Conservation (phyloP, 2,888 invertebrate genomes). For the Zygothrica quintamaculata region DNA sequence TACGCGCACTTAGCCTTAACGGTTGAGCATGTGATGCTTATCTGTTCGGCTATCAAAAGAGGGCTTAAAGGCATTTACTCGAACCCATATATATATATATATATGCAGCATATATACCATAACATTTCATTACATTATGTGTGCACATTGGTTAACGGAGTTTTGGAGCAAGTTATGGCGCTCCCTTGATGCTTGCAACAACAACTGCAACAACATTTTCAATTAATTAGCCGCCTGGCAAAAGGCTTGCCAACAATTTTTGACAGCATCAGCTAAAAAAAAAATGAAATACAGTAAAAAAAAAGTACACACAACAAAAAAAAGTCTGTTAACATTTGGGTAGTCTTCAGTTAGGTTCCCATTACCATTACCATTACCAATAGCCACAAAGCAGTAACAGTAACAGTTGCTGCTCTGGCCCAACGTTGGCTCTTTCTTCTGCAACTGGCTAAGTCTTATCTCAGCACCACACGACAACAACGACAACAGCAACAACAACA, state of each 20-base stretch:
- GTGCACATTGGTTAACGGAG: constrained; percentile 16
- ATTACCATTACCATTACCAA: constrained; percentile 50
- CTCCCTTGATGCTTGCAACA: constrained; percentile 69
- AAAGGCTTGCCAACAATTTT: constrained; percentile 74
- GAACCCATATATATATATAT: constrained; percentile 35
- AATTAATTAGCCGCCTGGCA: constrained; percentile 70
- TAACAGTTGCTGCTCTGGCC: constrained; percentile 14
- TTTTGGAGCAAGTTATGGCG: constrained; percentile 42
- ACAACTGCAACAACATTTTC: too few relatives aligned
- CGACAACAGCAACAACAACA: constrained; percentile 39
- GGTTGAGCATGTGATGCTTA: constrained; percentile 38
- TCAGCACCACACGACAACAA: constrained; percentile 70
- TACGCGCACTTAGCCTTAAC: constrained; percentile 69
- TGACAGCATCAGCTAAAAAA: constrained; percentile 61
- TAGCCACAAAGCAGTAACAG: not conserved
- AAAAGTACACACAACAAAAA: constrained; percentile 22
- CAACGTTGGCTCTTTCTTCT: constrained; percentile 45
- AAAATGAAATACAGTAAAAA: constrained; percentile 19
- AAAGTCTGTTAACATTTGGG: constrained; percentile 71
- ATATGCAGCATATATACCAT: constrained; percentile 31
- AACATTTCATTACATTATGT: constrained; percentile 52
- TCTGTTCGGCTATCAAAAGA: constrained; percentile 26
- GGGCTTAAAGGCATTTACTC: constrained; percentile 22
- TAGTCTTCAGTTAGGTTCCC: constrained; percentile 46
- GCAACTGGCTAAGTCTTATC: constrained; percentile 59